Base-by-base conservation (phyloP, 2,888 invertebrate genomes). In the Pammene aurita region DNA sequence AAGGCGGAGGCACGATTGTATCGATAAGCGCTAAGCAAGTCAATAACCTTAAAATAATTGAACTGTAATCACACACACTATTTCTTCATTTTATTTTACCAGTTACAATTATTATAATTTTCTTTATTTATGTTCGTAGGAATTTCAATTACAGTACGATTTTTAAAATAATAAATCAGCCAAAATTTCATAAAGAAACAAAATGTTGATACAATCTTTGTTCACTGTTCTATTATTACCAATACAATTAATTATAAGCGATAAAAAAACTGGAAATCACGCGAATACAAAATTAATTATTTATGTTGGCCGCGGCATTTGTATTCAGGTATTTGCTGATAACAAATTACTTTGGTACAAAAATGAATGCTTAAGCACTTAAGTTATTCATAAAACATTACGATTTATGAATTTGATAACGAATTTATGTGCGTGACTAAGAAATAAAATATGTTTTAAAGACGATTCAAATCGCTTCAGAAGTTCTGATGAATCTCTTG, bases 231-330 rank as follows among this genome's bases (percentile, higher is more conserved):
- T 5, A 55, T 58, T 18, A 7, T 9, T 38, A 38, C 7, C 14
- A 57, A 66, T 50, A 14, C 56, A 58, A 66, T 66, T 50, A 66
- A 66, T 66, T 57, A 56, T n/a, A 13, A n/a, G 11, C 57, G 54
- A 66, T 66, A 66, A 44, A 66, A 26, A 26, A 58, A 35, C 7
- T 41, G 41, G 7, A 52, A 18, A 34, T 42, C 66, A 66, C 60
- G 60, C 66, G 44, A 60, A 54, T 18, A 46, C 54, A 7, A 52
- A 54, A 66, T 66, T 54, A 66, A 66, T 66, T 66, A 58, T 64
- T n/a, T 56, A 1, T 41, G 42, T 52, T 52, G 44, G 42, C 42
- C 44, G 54, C 54, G 41, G 13, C 41, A 26, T 44, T 63, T 54
- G 6, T 34, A 18, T 55, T 58, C 66, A 50, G 50, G 46, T 66